phyloP scores from a whole-genome alignment of 2,797 vertebrate genomes.

The Aulostomus chinensis region DNA sequence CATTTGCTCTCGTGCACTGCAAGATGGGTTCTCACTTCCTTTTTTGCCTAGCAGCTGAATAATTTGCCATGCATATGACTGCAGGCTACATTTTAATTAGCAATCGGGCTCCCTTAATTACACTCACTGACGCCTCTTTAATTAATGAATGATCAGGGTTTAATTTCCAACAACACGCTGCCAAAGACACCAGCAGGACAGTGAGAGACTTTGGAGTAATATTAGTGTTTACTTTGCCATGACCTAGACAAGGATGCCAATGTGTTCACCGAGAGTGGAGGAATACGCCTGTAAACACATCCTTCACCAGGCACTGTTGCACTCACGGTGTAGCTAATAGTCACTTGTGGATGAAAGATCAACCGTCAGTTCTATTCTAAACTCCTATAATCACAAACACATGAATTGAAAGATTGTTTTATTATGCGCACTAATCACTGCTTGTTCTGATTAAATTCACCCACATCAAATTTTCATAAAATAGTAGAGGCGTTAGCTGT shows the following conservation, averaged over 20 bases:
- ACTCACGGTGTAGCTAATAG: too few relatives aligned
- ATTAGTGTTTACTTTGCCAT: constrained; percentile 54
- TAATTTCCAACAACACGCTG: constrained; percentile 76
- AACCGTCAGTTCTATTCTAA: too few relatives aligned
- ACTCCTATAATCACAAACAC: too few relatives aligned
- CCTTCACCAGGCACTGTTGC: too few relatives aligned
- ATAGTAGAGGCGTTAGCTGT: too few relatives aligned
- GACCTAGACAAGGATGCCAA: constrained; percentile 37
- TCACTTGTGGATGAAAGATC: too few relatives aligned
- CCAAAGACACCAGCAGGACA: constrained; percentile 69
- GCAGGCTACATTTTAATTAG: constrained; percentile 84
- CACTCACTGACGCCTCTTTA: constrained; percentile 73
- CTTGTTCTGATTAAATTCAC: too few relatives aligned
- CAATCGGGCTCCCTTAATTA: constrained; percentile 82
- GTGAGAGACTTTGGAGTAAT: constrained; percentile 53
- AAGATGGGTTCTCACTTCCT: constrained; percentile 34
- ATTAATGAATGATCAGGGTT: constrained; percentile 79
- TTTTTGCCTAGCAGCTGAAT: constrained; percentile 67
- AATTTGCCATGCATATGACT: constrained; percentile 78
- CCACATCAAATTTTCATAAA: too few relatives aligned
- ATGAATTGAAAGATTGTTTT: too few relatives aligned
- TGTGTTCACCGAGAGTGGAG: constrained; percentile 19
- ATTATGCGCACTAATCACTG: too few relatives aligned
- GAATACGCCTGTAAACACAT: too few relatives aligned
- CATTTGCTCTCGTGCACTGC: constrained; percentile 27